phyloP scores from a whole-genome alignment of 2,113 vertebrate species.

The Gasterosteus nipponicus region DNA sequence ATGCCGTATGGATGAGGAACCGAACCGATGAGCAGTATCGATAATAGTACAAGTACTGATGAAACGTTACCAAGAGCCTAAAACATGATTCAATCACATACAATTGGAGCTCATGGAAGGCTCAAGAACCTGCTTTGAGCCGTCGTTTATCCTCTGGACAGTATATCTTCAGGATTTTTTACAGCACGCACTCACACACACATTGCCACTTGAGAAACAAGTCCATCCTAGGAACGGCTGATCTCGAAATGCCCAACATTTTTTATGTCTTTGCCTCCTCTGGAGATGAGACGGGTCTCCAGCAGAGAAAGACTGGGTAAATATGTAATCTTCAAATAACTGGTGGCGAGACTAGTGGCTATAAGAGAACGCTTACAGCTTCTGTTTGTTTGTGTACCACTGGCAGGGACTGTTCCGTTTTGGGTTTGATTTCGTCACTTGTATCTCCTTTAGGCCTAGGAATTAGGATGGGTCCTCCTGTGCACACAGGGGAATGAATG shows the following conservation, averaged over 20 bases:
- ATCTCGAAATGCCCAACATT: conserved; percentile 44
- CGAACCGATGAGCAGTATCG: too few species aligned
- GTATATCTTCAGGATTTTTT: conserved; percentile 18
- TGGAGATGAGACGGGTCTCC: conserved; percentile 35
- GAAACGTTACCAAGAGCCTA: neutral
- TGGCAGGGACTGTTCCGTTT: conserved; percentile 21
- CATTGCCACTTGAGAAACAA: conserved; percentile 17
- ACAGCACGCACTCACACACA: neutral
- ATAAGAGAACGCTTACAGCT: conserved; percentile 42
- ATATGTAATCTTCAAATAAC: conserved; percentile 41
- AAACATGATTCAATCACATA: neutral
- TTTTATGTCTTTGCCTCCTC: conserved; percentile 43
- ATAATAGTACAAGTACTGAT: too few species aligned
- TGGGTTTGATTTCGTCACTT: conserved; percentile 44
- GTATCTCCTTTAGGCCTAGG: conserved; percentile 19
- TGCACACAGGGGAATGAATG: neutral
- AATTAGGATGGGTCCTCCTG: conserved; percentile 20
- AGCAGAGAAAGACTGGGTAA: conserved; percentile 33
- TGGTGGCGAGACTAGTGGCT: conserved; percentile 10
- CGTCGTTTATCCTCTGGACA: conserved; percentile 20
- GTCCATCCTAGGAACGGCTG: conserved; percentile 50
- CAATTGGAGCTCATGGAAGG: conserved; percentile 15
- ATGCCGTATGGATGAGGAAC: too few species aligned
- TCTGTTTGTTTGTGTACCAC: conserved; percentile 37
- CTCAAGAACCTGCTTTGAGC: conserved; percentile 26